phyloP scores from a whole-genome alignment of 1,140 invertebrate species.

The Bombus pascuorum region DNA sequence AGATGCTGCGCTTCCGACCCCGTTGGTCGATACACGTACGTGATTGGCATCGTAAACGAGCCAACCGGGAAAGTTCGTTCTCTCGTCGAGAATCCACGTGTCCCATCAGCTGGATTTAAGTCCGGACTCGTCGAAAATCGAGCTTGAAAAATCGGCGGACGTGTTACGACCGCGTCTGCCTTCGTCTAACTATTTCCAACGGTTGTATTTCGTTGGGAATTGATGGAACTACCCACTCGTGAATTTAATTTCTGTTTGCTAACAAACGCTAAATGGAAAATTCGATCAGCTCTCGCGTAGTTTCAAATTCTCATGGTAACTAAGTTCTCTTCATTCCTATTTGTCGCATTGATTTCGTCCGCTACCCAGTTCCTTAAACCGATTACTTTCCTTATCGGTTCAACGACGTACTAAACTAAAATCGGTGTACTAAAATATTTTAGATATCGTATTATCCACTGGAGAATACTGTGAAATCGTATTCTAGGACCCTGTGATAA shows the following conservation, averaged over 20 bases:
- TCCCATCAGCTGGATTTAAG: conserved; percentile 2
- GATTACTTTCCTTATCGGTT: not conserved
- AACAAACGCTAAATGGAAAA: not conserved
- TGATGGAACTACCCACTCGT: not conserved
- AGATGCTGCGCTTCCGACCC: conserved; percentile 12
- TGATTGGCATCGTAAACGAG: conserved; percentile 56
- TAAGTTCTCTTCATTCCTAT: not conserved
- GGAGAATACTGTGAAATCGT: not conserved
- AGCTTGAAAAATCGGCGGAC: conserved; percentile 23
- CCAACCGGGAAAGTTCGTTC: conserved; percentile 18
- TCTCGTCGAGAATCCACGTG: not conserved
- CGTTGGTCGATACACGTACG: conserved; percentile 57
- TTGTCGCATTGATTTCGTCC: not conserved
- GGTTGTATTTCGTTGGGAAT: not conserved
- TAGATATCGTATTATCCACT: too few relatives aligned
- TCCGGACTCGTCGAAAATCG: conserved; percentile 6
- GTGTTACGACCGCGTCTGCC: not conserved
- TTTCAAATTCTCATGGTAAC: not conserved
- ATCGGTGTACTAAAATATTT: too few relatives aligned
- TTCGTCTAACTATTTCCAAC: too few relatives aligned
- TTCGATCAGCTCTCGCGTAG: not conserved
- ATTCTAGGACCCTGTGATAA: too few relatives aligned
- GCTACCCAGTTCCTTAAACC: not conserved
- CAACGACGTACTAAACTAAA: not conserved
- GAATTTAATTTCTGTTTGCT: not conserved